Conservation (phyloP, 2,113 vertebrate genomes). For the Cyanistes caeruleus region DNA sequence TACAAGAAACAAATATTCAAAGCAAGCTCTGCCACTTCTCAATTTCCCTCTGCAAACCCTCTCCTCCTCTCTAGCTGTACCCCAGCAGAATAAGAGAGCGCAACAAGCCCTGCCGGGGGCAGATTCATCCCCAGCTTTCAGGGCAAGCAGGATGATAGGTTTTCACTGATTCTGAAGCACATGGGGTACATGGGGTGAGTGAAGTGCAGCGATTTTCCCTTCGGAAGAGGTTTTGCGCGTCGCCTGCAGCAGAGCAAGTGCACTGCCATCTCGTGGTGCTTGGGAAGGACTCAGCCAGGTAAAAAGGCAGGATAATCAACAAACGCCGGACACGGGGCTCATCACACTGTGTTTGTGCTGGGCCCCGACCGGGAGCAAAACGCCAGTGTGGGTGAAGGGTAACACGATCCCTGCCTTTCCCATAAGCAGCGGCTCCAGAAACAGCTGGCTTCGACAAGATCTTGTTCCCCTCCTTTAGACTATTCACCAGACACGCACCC, state of each 20-base stretch:
- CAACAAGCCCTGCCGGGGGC: neutral
- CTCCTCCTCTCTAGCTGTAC: neutral
- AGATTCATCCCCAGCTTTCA: neutral
- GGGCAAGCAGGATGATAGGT: neutral
- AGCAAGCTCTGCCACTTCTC: neutral
- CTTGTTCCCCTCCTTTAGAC: rapidly evolving
- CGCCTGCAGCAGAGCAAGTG: constrained; percentile 17
- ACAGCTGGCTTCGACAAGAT: neutral
- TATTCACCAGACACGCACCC: neutral
- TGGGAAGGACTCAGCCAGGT: neutral
- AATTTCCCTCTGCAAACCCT: neutral
- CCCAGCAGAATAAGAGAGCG: neutral
- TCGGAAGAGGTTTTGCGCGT: neutral
- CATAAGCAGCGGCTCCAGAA: neutral
- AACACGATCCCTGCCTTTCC: neutral
- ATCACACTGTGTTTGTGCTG: neutral
- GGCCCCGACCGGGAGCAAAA: neutral
- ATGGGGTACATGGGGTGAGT: rapidly evolving
- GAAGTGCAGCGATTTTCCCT: neutral
- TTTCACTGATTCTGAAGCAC: neutral
- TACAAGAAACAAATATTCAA: neutral
- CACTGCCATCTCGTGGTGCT: constrained; percentile 60
- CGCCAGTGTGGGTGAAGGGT: rapidly evolving
- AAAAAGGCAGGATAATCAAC: neutral
- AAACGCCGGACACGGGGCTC: neutral